Evolutionary conservation across 2,888 invertebrate species (phyloP), one percentile per base, ranked within the genome.

Genomic region (Anarsia innoxiella): DNA sequence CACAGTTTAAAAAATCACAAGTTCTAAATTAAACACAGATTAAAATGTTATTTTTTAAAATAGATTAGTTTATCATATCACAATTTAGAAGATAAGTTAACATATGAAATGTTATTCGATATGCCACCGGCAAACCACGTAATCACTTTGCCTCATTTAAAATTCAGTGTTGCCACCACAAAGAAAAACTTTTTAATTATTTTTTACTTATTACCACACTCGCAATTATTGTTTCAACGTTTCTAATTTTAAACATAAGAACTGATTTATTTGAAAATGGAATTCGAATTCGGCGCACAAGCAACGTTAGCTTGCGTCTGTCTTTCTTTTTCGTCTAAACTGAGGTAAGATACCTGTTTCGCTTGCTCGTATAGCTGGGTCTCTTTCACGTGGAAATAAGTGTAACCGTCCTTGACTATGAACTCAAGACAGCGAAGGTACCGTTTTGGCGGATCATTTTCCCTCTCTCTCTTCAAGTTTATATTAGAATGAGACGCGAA

Each of bases 371-470:
- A 59, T 62, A 48, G 39, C 39, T 14, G 46, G 45, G 40, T 71
- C 66, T 65, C 57, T 48, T 40, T 70, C 49, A 14, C 27, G 49
- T 57, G 48, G 54, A 62, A 61, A 61, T 45, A 53, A 71, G 73
- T 73, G 73, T 73, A 70, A 61, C 70, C 78, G 80, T 77, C 79
- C 80, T 82, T 77, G 77, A 77, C 73, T 74, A 48, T 65, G 68
- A 71, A 62, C 69, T 59, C 52, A 56, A 66, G 68, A 66, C 66
- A 57, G 49, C 49, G 57, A 65, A 75, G 69, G 66, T 82, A 76
- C 82, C 82, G 83, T 82, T 79, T 23, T 57, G 46, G n/a, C n/a
- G n/a, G 42, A 49, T 51, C n/a, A n/a, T n/a, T 42, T 43, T 52
- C 40, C 73, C 73, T 66, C 59, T 49, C 44, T 66, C 56, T 40